Base-by-base conservation (phyloP, 2,888 invertebrate genomes). In the Apantesis nais region DNA sequence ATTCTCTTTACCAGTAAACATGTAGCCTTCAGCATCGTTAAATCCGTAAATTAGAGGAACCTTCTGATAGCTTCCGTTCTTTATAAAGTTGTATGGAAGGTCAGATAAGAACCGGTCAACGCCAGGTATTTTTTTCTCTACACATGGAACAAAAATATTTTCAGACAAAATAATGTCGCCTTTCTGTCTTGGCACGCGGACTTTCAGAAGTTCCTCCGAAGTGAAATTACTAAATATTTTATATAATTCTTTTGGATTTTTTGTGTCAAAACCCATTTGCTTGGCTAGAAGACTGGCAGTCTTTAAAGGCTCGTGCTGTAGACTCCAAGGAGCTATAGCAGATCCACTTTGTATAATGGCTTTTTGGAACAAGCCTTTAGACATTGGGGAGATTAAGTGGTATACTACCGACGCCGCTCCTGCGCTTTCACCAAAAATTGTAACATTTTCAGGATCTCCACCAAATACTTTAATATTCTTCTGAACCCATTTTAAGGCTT, bases 401-500 rank as follows among this genome's bases (percentile, higher is more conserved):
- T 90, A 93, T 39, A 89, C 74, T 0, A 93, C 93, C 0, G 94
- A 88, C 0, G 93, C 89, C 0, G 93, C 86, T 0, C 95, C 95
- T n/a, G 95, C 95, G 62, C 94, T 94, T 81, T 93, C 94, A 11
- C 95, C 94, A 70, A 94, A 94, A 66, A 94, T 83, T 0, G 93
- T 93, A 0, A 94, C 82, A 74, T 91, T 89, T 37, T 92, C 85
- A 0, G 93, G 92, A 79, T 95, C 90, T 9, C 94, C 95, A 67
- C 92, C 93, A 67, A 95, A 94, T 0, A 75, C 85, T 77, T 75
- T 81, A 1, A 94, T 93, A 75, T 94, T 94, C 34, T 74, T 82
- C 48, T 88, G 85, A 0, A 94, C 84, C 95, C 95, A 95, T 62
- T 84, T 87, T 11, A 95, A 74, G 1, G 93, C 94, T 82, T 86